Evolutionary conservation across 2,888 invertebrate species (phyloP).

Genomic region (Acanthosepion esculentum): DNA sequence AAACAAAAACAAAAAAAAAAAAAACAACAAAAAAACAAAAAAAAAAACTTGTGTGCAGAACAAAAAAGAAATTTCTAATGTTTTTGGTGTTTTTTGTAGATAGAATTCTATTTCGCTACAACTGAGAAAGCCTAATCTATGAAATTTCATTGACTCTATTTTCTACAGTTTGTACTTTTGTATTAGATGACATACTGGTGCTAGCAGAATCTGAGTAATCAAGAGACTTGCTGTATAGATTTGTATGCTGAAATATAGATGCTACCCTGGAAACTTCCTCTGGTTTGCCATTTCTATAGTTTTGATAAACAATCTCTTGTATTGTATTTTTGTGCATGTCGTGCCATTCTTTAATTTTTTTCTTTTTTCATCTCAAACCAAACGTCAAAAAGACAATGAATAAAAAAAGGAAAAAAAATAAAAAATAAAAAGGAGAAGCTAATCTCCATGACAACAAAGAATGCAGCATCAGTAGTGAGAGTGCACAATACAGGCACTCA

Average conservation of each 20-base stretch:
- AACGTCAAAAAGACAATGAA: neutral
- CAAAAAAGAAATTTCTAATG: neutral
- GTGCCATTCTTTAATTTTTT: neutral
- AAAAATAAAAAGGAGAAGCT: neutral
- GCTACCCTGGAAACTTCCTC: neutral
- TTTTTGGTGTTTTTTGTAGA: conserved; percentile 33
- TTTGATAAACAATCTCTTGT: conserved; percentile 10
- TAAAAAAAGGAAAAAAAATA: neutral
- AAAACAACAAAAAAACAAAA: neutral
- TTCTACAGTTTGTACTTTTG: conserved; percentile 33
- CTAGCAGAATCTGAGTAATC: neutral
- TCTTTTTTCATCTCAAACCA: neutral
- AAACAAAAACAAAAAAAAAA: neutral
- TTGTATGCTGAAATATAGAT: conserved; percentile 33
- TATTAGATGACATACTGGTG: neutral
- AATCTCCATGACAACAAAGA: neutral
- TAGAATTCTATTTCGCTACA: conserved; percentile 33
- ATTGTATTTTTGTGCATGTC: neutral
- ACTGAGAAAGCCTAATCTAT: conserved; percentile 23
- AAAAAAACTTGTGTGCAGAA: neutral
- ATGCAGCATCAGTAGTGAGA: neutral
- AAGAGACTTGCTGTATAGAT: conserved; percentile 33
- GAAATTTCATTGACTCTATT: conserved; percentile 33
- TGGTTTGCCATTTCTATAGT: conserved; percentile 20
- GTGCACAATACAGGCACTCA: neutral